Evolutionary conservation across 2,113 vertebrate species (phyloP).

Genomic region (Tyto alba): DNA sequence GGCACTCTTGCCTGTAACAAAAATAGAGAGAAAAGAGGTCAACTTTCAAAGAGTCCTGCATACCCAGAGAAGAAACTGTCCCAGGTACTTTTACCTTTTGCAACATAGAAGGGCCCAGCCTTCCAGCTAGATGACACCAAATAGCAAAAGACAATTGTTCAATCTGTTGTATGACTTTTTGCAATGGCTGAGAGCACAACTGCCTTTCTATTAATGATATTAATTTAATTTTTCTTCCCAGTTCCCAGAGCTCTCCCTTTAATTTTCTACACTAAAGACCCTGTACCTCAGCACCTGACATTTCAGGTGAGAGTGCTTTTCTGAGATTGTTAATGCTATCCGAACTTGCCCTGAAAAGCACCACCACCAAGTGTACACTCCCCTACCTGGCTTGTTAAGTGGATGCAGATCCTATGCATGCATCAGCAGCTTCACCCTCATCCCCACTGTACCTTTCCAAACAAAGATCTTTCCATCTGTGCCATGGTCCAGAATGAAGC

Average conservation of each 20-base stretch:
- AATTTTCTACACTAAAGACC: background rate
- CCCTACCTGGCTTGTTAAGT: too few relatives aligned
- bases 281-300: background rate
- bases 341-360: background rate
- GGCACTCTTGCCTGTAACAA: constrained; percentile 81
- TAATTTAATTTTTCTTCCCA: background rate
- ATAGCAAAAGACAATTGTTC: background rate
- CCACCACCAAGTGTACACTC: too few relatives aligned
- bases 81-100: background rate
- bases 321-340: background rate
- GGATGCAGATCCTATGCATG: background rate
- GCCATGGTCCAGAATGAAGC: constrained; percentile 96
- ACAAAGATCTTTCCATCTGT: constrained; percentile 91
- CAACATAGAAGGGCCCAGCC: background rate
- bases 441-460: constrained; percentile 86
- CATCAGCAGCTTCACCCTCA: background rate
- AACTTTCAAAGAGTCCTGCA: background rate
- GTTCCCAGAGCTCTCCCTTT: background rate
- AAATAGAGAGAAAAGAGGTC: background rate
- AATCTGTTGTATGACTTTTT: background rate
- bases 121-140: background rate
- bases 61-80: background rate
- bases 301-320: background rate
- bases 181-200: background rate
- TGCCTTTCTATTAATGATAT: background rate